Percentiles rank a stretch among this genome's conserved stretches.
Evolutionary conservation across 2,113 vertebrate genomes (phyloP).

Genomic region (Ptilonorhynchus violaceus): DNA sequence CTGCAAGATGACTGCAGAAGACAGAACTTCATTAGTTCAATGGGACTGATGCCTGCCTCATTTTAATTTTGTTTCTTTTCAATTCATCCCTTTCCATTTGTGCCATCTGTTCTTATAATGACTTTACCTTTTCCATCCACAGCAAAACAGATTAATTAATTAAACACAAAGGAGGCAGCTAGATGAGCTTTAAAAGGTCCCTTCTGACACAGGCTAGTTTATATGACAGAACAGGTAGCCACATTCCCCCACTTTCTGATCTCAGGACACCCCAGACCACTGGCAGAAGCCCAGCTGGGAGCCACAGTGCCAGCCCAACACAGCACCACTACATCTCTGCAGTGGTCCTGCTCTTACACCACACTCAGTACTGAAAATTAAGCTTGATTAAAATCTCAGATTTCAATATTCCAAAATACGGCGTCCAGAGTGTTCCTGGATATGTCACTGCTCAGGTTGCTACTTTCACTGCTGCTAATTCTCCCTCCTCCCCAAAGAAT

Average conservation of each 20-base stretch:
- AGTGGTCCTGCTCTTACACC: not conserved
- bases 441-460: not conserved
- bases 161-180: not conserved
- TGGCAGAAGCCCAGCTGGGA: not conserved
- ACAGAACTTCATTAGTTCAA: not conserved
- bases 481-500: not conserved
- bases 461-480: not conserved
- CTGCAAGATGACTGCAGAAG: not conserved
- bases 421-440: not conserved
- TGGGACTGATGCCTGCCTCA: not conserved
- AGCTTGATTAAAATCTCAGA: not conserved
- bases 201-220: not conserved
- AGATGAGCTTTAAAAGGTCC: not conserved
- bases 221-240: not conserved
- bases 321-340: accelerated
- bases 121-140: not conserved
- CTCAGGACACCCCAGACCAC: accelerated
- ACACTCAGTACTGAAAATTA: not conserved
- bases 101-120: not conserved
- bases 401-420: not conserved
- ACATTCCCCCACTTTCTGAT: not conserved
- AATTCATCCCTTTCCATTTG: not conserved
- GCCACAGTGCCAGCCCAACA: not conserved
- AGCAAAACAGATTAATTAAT: not conserved
- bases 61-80: not conserved